phyloP scores from a whole-genome alignment of 1,140 invertebrate species.

The Apis cerana region DNA sequence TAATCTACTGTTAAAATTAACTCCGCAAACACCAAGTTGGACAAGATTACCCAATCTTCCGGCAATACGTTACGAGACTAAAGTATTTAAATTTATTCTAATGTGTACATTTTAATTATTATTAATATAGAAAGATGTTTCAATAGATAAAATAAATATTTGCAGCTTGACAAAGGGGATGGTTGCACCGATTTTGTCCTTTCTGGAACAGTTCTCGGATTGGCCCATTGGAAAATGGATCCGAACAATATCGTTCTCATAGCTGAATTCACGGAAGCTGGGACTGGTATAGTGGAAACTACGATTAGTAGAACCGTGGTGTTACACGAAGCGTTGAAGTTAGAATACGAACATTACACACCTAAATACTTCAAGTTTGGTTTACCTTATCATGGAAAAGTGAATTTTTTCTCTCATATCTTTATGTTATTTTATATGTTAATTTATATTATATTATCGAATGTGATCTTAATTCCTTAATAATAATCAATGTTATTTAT shows the following conservation, averaged over 20 bases:
- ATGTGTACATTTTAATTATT: neutral
- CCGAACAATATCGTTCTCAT: slow-evolving; percentile 80
- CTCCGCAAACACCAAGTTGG: slow-evolving; percentile 76
- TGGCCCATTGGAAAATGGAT: slow-evolving; percentile 80
- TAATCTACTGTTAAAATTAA: slow-evolving; percentile 78
- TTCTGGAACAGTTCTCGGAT: slow-evolving; percentile 73
- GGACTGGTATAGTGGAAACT: slow-evolving; percentile 84
- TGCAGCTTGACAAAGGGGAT: slow-evolving; percentile 72
- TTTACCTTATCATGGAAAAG: slow-evolving; percentile 85
- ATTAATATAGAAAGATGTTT: neutral
- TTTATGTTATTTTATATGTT: no score
- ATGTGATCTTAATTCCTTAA: neutral
- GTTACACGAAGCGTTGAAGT: slow-evolving; percentile 80
- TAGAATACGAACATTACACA: slow-evolving; percentile 82
- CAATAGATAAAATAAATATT: slow-evolving; percentile 1
- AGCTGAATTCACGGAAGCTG: slow-evolving; percentile 84
- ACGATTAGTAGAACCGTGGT: slow-evolving; percentile 82
- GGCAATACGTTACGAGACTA: slow-evolving; percentile 75
- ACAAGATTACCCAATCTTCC: slow-evolving; percentile 75
- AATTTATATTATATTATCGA: neutral
- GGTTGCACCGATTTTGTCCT: slow-evolving; percentile 81
- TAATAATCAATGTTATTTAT: neutral
- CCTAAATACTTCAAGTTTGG: slow-evolving; percentile 84
- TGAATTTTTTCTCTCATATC: slow-evolving; percentile 59
- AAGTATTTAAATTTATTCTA: slow-evolving; percentile 55